A percentile compares a stretch with the other conserved stretches of the same genome.
Conservation (phyloP, 2,888 invertebrate genomes). For the Calliphora vomitoria region DNA sequence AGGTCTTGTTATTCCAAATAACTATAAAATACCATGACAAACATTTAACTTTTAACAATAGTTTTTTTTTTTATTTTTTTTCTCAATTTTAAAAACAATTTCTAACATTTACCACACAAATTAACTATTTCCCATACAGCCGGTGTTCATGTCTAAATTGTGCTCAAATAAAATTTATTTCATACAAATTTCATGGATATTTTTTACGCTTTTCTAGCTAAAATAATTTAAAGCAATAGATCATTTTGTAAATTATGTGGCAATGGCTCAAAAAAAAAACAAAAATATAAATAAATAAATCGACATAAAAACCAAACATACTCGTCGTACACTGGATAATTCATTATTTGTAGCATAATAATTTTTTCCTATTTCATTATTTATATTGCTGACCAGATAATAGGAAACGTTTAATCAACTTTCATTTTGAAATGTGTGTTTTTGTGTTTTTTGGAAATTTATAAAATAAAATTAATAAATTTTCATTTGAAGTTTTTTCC, state of each 20-base stretch:
- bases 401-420: conserved; percentile 67
- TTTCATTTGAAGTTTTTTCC: conserved; percentile 57
- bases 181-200: conserved; percentile 39
- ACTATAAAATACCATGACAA: too few species aligned
- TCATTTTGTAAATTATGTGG: conserved; percentile 68
- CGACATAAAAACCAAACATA: conserved; percentile 8
- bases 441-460: conserved; percentile 35
- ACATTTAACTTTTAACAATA: too few species aligned
- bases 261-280: conserved; percentile 40
- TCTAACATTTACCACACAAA: background rate
- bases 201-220: conserved; percentile 30
- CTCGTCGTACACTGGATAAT: conserved; percentile 2
- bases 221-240: conserved; percentile 61
- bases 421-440: conserved; percentile 47
- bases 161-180: conserved; percentile 25
- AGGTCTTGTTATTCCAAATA: too few species aligned
- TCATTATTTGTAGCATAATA: conserved; percentile 45
- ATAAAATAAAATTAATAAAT: conserved; percentile 65
- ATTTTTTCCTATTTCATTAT: conserved; percentile 6
- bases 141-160: conserved; percentile 29
- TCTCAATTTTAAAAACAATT: background rate
- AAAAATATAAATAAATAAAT: conserved; percentile 3
- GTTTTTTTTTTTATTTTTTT: background rate
- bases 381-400: conserved; percentile 52
- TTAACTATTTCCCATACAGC: conserved; percentile 19